Conservation (phyloP, 2,888 invertebrate genomes). For the Fabriciana adippe region DNA sequence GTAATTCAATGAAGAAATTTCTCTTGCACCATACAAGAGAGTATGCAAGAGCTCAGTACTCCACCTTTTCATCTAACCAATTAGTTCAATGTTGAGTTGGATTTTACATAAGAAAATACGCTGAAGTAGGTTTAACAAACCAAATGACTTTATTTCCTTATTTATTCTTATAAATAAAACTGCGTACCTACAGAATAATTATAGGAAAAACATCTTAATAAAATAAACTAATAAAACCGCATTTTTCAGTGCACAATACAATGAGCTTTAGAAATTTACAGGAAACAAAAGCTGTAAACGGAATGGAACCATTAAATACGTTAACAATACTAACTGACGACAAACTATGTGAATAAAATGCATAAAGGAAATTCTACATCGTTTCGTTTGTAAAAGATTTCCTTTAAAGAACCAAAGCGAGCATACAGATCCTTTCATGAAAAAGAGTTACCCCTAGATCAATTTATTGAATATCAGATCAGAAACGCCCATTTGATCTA, state of each 20-base stretch:
- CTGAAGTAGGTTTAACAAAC: constrained; percentile 14
- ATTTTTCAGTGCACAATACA: constrained; percentile 1
- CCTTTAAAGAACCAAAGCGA: too few relatives aligned
- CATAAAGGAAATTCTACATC: too few relatives aligned
- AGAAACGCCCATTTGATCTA: constrained; percentile 9
- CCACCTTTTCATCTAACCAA: constrained; percentile 34
- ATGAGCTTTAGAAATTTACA: too few relatives aligned
- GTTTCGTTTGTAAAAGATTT: too few relatives aligned
- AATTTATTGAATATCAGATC: constrained; percentile 15
- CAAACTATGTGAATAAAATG: too few relatives aligned
- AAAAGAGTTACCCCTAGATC: constrained; percentile 1
- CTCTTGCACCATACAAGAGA: constrained; percentile 51
- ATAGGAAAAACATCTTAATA: neutral
- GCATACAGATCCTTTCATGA: too few relatives aligned
- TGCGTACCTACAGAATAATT: neutral
- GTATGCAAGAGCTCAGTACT: constrained; percentile 30
- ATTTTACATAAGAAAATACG: constrained; percentile 21
- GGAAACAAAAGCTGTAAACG: too few relatives aligned
- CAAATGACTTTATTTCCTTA: constrained; percentile 18
- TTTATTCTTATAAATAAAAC: neutral
- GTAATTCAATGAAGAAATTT: constrained; percentile 77
- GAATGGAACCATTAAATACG: too few relatives aligned
- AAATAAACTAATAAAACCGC: neutral
- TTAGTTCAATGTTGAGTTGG: constrained; percentile 27
- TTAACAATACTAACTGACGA: too few relatives aligned